Percentiles rank a stretch among this genome's conserved stretches.
phyloP scores from a whole-genome alignment of 2,113 vertebrate genomes.

The Jaculus jaculus region DNA sequence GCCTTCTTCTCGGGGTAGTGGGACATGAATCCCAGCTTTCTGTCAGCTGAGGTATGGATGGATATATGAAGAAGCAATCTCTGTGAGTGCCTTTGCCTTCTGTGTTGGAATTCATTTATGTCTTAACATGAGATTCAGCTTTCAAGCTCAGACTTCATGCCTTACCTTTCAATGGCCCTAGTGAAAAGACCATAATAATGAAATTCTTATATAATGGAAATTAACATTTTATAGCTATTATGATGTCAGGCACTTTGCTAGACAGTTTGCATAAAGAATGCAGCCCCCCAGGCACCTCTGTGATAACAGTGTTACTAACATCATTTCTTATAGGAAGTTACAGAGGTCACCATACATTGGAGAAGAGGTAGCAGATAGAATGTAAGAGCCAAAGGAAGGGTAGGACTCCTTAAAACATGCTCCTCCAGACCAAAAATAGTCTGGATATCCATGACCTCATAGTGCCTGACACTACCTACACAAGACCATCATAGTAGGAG shows the following conservation, averaged over 20 bases:
- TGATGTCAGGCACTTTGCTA: neutral
- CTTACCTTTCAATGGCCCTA: neutral
- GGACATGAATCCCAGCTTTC: neutral
- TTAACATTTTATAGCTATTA: conserved; percentile 6
- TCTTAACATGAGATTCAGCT: neutral
- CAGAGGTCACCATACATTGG: neutral
- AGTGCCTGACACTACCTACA: no score
- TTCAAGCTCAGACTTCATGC: neutral
- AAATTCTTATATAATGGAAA: neutral
- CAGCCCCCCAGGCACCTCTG: no score
- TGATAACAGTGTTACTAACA: neutral
- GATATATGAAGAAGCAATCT: neutral
- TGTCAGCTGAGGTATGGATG: neutral
- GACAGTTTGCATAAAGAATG: neutral
- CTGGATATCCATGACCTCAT: no score
- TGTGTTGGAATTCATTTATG: neutral
- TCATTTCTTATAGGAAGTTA: neutral
- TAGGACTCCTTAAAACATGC: no score
- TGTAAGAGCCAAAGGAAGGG: no score
- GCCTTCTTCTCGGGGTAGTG: neutral
- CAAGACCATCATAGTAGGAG: no score
- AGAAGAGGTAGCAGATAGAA: no score
- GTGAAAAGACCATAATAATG: neutral
- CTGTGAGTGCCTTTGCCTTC: neutral
- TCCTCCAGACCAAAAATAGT: no score